These are phyloP conservation scores for Amphilophus citrinellus DNA, from an alignment of 2,113 vertebrate genomes.

Conservation along the genomic window DNA sequence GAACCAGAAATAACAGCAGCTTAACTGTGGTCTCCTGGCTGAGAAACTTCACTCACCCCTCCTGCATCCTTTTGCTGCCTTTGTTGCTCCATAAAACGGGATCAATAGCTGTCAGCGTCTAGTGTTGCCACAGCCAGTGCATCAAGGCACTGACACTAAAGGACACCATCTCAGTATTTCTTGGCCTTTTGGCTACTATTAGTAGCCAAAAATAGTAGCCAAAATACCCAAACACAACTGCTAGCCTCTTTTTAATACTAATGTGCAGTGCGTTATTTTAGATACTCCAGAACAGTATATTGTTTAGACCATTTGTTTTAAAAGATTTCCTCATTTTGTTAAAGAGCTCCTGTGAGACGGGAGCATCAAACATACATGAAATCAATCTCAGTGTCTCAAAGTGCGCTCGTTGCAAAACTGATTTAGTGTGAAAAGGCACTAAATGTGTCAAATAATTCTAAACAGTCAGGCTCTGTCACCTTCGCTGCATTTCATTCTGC, in stretches of 20 bases:
- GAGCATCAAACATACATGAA: constrained; percentile 23
- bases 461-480: constrained; percentile 21
- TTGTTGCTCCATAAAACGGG: not conserved
- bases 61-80: not conserved
- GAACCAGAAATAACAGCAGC: not conserved
- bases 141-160: not conserved
- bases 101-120: not conserved
- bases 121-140: not conserved
- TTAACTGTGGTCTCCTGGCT: not conserved
- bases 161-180: not conserved
- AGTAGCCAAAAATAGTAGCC: too few species aligned
- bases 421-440: constrained; percentile 23
- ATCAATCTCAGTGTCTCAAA: not conserved
- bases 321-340: not conserved
- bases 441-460: constrained; percentile 35
- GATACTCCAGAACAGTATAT: not conserved
- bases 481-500: not conserved
- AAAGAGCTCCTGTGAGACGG: not conserved
- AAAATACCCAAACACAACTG: not conserved
- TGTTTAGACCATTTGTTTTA: not conserved
- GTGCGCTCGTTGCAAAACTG: not conserved
- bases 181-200: not conserved
- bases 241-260: not conserved
- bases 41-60: not conserved
- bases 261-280: not conserved